These are phyloP conservation scores for Manacus vitellinus DNA, from an alignment of 2,113 vertebrate species.

Conservation along the genomic window DNA sequence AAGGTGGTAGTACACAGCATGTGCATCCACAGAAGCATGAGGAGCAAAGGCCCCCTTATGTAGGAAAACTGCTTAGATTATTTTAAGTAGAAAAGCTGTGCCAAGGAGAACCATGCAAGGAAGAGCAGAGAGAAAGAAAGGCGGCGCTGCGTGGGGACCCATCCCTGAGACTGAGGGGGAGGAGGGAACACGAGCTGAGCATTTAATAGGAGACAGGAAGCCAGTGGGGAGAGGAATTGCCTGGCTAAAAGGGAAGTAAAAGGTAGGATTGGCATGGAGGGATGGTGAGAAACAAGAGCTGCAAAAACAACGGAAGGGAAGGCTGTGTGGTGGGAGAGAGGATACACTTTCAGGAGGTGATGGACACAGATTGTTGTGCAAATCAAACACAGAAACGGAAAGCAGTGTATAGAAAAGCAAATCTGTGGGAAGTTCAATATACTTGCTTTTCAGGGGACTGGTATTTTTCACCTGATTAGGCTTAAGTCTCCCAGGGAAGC, in stretches of 20 bases:
- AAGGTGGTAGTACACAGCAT: neutral
- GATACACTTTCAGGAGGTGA: neutral
- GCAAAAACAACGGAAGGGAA: neutral
- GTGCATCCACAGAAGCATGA: neutral
- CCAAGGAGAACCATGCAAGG: neutral
- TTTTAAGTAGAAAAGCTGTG: neutral
- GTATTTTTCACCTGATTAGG: neutral
- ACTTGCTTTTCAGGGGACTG: neutral
- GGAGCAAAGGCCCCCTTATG: neutral
- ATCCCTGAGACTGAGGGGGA: neutral
- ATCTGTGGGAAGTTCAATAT: neutral
- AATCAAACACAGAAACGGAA: neutral
- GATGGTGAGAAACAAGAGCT: neutral
- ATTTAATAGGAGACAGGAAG: neutral
- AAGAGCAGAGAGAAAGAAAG: neutral
- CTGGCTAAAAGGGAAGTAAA: neutral
- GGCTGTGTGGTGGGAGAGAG: neutral
- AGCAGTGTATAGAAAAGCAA: neutral
- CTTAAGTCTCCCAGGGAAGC: neutral
- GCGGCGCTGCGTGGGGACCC: rapidly evolving
- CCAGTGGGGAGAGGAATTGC: neutral
- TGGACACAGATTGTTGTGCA: neutral
- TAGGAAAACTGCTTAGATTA: neutral
- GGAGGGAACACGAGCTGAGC: rapidly evolving
- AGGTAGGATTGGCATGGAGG: neutral